Percentiles rank a stretch among this genome's conserved stretches.
Conservation (phyloP, 2,888 invertebrate genomes). For the Parelbella ahira region DNA sequence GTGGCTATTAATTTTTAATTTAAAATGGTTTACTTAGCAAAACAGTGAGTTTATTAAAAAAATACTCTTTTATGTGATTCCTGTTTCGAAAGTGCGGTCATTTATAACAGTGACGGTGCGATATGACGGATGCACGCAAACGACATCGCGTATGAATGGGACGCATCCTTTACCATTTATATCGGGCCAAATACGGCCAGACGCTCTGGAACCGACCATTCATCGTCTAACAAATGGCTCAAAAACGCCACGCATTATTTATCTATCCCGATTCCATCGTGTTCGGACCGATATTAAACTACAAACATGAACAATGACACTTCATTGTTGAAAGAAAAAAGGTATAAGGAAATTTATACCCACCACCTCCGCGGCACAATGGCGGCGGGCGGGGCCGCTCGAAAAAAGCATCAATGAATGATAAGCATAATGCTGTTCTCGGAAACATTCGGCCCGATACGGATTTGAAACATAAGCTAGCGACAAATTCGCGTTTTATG, state of each 20-base stretch:
- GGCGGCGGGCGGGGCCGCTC: slow-evolving; percentile 44
- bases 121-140: slow-evolving; percentile 43
- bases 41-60: no score
- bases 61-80: no score
- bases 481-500: slow-evolving; percentile 42
- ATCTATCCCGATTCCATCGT: slow-evolving; percentile 67
- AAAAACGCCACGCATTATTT: slow-evolving; percentile 65
- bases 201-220: slow-evolving; percentile 68
- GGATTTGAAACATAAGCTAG: slow-evolving; percentile 37
- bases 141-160: slow-evolving; percentile 45
- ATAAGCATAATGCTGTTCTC: slow-evolving; percentile 45
- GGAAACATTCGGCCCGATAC: slow-evolving; percentile 41
- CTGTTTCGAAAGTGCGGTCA: no score
- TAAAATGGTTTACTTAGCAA: no score
- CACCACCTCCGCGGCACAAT: slow-evolving; percentile 53
- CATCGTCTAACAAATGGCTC: slow-evolving; percentile 51
- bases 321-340: slow-evolving; percentile 65
- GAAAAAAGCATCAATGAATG: slow-evolving; percentile 64
- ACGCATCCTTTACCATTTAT: slow-evolving; percentile 48
- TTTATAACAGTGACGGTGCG: slow-evolving; percentile 27
- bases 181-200: slow-evolving; percentile 53
- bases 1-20: no score
- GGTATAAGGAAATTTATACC: slow-evolving; percentile 58
- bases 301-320: slow-evolving; percentile 71
- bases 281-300: slow-evolving; percentile 70